phyloP scores from a whole-genome alignment of 2,797 vertebrate species.

The Toxotes lorentzi region DNA sequence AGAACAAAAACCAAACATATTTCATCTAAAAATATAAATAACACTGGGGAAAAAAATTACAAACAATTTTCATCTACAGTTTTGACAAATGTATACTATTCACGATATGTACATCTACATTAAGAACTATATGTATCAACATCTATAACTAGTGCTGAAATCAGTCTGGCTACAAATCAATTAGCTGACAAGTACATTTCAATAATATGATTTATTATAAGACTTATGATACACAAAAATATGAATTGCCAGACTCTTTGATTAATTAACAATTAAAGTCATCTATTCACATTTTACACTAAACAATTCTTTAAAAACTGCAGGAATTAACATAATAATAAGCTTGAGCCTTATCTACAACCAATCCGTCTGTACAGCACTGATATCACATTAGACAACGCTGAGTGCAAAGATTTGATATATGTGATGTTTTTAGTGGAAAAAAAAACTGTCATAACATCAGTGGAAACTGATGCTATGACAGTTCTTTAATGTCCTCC shows the following conservation, averaged over 20 bases:
- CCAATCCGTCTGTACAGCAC: neutral
- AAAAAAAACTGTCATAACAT: neutral
- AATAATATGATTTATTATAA: neutral
- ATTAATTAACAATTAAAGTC: neutral
- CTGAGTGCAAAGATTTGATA: neutral
- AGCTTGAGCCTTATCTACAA: neutral
- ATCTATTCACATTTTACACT: slow-evolving; percentile 5
- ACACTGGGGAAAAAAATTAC: neutral
- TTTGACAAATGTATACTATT: neutral
- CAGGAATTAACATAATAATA: neutral
- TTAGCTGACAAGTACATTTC: neutral
- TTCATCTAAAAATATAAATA: neutral
- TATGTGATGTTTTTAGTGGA: neutral
- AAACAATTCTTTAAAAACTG: neutral
- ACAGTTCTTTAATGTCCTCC: slow-evolving; percentile 15
- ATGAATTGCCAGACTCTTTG: no score
- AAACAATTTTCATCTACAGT: no score
- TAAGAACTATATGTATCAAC: neutral
- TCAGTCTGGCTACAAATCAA: neutral
- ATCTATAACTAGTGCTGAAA: neutral
- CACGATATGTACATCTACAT: neutral
- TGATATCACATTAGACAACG: neutral
- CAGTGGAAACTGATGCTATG: neutral
- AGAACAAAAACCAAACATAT: neutral
- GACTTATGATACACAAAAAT: neutral